phyloP scores from a whole-genome alignment of 2,888 invertebrate species.

The Gnatocerus cornutus region DNA sequence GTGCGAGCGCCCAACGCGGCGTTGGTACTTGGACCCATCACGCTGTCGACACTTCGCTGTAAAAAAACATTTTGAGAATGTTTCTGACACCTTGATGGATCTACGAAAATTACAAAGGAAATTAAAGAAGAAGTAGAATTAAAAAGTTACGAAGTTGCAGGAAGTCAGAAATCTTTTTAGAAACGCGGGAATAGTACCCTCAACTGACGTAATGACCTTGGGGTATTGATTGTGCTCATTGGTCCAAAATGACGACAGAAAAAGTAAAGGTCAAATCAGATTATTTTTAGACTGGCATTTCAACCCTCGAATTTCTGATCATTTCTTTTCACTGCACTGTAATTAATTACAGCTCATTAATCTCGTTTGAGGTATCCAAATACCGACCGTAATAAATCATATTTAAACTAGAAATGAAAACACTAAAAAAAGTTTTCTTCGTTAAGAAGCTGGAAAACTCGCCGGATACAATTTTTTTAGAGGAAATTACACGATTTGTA shows the following conservation, averaged over 20 bases:
- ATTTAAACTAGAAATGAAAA: neutral
- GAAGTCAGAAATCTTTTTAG: no score
- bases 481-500: no score
- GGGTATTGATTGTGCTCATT: slow-evolving; percentile 6
- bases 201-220: no score
- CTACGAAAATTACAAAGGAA: neutral
- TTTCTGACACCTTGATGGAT: no score
- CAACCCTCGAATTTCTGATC: neutral
- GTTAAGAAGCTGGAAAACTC: no score
- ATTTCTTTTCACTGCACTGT: no score
- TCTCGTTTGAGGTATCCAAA: neutral
- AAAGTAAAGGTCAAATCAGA: slow-evolving; percentile 11
- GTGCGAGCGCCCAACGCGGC: slow-evolving; percentile 64
- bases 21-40: slow-evolving; percentile 56
- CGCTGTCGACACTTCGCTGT: slow-evolving; percentile 70
- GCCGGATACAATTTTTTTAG: no score
- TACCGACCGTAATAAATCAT: slow-evolving; percentile 12
- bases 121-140: no score
- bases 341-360: no score
- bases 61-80: slow-evolving; percentile 49
- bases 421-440: no score
- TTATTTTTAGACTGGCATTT: slow-evolving; percentile 15
- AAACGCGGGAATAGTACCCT: no score
- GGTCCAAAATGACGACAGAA: neutral
- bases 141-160: no score